A percentile compares a stretch with the other conserved stretches of the same genome.
phyloP scores from a whole-genome alignment of 2,888 invertebrate genomes.

The Platycheirus albimanus region DNA sequence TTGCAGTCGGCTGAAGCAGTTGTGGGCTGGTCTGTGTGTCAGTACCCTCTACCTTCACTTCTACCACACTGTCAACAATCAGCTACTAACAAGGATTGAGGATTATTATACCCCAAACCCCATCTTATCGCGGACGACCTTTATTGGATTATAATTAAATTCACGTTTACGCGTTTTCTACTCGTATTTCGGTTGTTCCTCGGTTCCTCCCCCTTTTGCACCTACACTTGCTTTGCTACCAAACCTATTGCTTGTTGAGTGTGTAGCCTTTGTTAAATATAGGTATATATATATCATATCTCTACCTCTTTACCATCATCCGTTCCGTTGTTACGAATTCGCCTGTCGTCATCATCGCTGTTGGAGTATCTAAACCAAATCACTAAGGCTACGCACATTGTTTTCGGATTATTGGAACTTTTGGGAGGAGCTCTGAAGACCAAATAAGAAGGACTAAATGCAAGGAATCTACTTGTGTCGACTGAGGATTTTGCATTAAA shows the following conservation, averaged over 20 bases:
- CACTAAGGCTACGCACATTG: conserved; percentile 20
- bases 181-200: conserved; percentile 35
- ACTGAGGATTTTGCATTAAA: conserved; percentile 43
- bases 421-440: conserved; percentile 16
- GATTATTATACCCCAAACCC: conserved; percentile 52
- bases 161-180: conserved; percentile 35
- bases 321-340: conserved; percentile 5
- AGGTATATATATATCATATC: too few species aligned
- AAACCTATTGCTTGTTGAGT: conserved; percentile 10
- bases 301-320: background rate
- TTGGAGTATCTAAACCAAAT: conserved; percentile 35
- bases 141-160: conserved; percentile 71
- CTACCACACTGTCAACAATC: conserved; percentile 24
- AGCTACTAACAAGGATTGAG: conserved; percentile 51
- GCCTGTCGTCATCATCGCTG: conserved; percentile 10
- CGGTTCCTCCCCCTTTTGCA: background rate
- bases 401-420: conserved; percentile 69
- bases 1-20: conserved; percentile 28
- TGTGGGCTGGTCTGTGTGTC: conserved; percentile 42
- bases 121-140: conserved; percentile 40
- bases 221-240: conserved; percentile 1
- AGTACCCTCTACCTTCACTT: conserved; percentile 7
- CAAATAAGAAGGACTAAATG: conserved; percentile 54
- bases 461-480: conserved; percentile 48
- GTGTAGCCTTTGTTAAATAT: conserved; percentile 12